Conservation (phyloP, 2,113 vertebrate species). For the Chitala chitala region DNA sequence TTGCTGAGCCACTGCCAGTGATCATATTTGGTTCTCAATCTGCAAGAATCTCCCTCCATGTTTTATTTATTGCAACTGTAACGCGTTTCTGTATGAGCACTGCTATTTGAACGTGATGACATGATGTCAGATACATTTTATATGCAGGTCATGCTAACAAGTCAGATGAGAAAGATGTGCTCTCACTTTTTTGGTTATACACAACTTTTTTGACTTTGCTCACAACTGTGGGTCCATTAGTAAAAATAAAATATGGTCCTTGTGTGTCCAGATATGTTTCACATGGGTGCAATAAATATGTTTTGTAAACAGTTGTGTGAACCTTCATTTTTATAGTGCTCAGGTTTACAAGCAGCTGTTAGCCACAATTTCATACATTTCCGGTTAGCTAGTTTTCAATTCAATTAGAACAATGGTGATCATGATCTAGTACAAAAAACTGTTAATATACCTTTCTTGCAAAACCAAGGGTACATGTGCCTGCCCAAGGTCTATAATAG, state of each 20-base stretch:
- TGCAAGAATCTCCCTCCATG: background rate
- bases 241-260: background rate
- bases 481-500: too few relatives aligned
- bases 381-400: background rate
- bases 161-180: background rate
- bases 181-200: background rate
- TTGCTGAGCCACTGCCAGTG: slow-evolving; percentile 47
- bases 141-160: background rate
- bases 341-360: too few relatives aligned
- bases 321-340: too few relatives aligned
- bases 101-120: too few relatives aligned
- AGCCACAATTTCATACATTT: too few relatives aligned
- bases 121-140: too few relatives aligned
- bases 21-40: slow-evolving; percentile 23
- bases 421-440: too few relatives aligned
- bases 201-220: background rate
- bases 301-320: too few relatives aligned
- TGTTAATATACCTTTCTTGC: too few relatives aligned
- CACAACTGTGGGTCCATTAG: background rate
- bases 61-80: slow-evolving; percentile 14
- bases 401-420: background rate
- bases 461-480: too few relatives aligned
- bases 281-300: too few relatives aligned
- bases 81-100: background rate
- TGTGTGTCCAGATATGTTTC: background rate